Evolutionary conservation across 2,797 vertebrate species (phyloP).

Genomic region (Morus bassanus): DNA sequence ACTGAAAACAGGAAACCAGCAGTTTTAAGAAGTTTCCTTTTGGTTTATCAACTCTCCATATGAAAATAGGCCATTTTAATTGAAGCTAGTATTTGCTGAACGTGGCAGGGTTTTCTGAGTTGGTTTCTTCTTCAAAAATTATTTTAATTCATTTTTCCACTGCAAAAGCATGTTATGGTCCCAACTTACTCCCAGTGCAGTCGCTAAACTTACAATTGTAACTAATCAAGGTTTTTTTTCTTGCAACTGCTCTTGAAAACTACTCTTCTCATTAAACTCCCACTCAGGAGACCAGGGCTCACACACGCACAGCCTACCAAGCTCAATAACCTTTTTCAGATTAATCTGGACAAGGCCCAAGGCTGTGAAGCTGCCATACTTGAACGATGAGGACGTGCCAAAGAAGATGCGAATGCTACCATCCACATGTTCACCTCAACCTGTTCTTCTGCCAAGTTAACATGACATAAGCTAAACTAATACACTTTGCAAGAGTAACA

Average conservation of each 20-base stretch:
- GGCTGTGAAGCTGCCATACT: not conserved
- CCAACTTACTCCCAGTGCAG: not conserved
- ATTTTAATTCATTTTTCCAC: not conserved
- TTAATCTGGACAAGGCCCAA: not conserved
- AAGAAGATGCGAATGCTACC: not conserved
- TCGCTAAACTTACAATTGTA: not conserved
- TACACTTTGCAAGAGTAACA: not conserved
- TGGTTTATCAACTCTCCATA: not conserved
- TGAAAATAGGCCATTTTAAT: not conserved
- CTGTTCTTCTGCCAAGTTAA: not conserved
- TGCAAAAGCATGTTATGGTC: not conserved
- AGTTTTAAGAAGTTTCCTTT: not conserved
- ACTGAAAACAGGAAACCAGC: not conserved
- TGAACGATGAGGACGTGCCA: not conserved
- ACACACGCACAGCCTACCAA: not conserved
- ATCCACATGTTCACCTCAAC: not conserved
- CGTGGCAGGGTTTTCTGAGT: not conserved
- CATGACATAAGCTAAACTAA: not conserved
- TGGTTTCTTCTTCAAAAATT: not conserved
- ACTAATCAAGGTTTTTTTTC: not conserved
- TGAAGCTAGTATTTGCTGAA: not conserved
- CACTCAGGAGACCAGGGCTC: not conserved
- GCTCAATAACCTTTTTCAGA: not conserved
- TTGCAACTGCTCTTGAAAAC: not conserved
- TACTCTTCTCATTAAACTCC: not conserved